Conservation (phyloP, 2,888 invertebrate genomes). For the Ornithoptera priamus region DNA sequence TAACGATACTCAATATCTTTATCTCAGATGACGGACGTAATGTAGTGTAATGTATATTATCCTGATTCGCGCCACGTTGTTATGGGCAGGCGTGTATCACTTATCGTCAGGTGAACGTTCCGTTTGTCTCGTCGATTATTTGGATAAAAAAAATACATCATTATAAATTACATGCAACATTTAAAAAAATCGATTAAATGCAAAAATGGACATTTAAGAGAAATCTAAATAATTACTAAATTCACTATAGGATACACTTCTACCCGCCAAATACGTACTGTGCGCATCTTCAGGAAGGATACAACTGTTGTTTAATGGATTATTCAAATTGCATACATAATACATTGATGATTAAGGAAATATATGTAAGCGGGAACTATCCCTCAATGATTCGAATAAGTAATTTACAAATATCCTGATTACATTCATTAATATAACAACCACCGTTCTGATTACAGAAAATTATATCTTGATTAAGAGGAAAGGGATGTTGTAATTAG, state of each 20-base stretch:
- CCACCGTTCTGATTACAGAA: neutral
- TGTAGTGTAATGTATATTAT: too few species aligned
- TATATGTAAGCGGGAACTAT: neutral
- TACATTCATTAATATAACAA: slow-evolving; percentile 2
- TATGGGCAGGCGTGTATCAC: too few species aligned
- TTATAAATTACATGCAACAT: neutral
- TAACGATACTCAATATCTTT: too few species aligned
- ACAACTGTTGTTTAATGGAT: neutral
- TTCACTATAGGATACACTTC: slow-evolving; percentile 14
- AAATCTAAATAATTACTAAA: slow-evolving; percentile 7
- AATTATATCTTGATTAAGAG: neutral
- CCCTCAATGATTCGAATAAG: slow-evolving; percentile 1
- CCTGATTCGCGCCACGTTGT: too few species aligned
- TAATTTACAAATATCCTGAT: slow-evolving; percentile 20
- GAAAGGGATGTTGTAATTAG: neutral
- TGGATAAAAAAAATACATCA: neutral
- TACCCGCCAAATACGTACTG: slow-evolving; percentile 10
- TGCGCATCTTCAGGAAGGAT: slow-evolving; percentile 11
- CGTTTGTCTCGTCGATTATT: too few species aligned
- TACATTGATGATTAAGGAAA: slow-evolving; percentile 8
- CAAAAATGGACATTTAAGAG: neutral
- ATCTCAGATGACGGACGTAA: too few species aligned
- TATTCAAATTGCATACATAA: slow-evolving; percentile 2
- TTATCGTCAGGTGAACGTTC: too few species aligned
- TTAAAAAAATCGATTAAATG: neutral